These are phyloP conservation scores for Copidosoma floridanum DNA, from an alignment of 1,140 invertebrate genomes.

Conservation along the genomic window DNA sequence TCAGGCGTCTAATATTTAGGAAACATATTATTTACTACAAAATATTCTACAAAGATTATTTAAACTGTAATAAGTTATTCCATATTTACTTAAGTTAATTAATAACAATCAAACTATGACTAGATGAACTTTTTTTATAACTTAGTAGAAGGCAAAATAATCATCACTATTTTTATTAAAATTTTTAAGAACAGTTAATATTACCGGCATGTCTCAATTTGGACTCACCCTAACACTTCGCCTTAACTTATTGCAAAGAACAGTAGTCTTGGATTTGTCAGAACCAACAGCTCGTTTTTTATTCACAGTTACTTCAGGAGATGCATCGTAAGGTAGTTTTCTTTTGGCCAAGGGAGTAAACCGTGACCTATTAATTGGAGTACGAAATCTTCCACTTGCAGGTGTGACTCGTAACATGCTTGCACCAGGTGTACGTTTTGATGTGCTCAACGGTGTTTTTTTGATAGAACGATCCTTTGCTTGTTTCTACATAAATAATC, in stretches of 20 bases:
- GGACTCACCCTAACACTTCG: slow-evolving; percentile 37
- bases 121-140: no score
- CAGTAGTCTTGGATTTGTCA: slow-evolving; percentile 33
- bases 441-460: slow-evolving; percentile 43
- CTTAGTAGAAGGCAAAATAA: no score
- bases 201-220: no score
- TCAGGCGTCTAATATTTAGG: slow-evolving; percentile 11
- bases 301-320: slow-evolving; percentile 31
- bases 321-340: slow-evolving; percentile 41
- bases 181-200: no score
- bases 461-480: slow-evolving; percentile 47
- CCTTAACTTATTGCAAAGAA: slow-evolving; percentile 34
- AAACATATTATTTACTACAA: no score
- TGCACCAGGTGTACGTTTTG: slow-evolving; percentile 39
- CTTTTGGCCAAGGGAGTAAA: slow-evolving; percentile 39
- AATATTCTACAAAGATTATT: no score
- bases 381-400: slow-evolving; percentile 30
- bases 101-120: no score
- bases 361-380: slow-evolving; percentile 35
- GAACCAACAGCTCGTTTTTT: slow-evolving; percentile 34
- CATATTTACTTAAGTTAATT: no score
- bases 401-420: slow-evolving; percentile 34
- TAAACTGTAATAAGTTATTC: no score
- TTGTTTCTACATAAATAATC: slow-evolving; percentile 35
- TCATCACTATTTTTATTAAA: no score